Evolutionary conservation across 2,888 invertebrate genomes (phyloP).

Genomic region (Thereva nobilitata): DNA sequence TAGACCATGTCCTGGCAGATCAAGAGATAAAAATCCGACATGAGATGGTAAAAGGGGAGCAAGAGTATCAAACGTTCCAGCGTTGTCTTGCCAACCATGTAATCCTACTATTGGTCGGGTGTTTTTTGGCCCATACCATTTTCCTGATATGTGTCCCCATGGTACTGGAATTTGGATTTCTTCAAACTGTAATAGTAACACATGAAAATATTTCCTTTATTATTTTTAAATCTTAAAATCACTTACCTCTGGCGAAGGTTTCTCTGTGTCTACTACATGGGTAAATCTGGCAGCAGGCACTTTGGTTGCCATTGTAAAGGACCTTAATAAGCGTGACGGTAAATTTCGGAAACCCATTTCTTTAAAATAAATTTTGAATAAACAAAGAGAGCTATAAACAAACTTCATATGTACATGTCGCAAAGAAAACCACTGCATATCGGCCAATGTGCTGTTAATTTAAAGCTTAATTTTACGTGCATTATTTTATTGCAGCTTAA

Average conservation of each 20-base stretch:
- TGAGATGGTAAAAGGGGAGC: slow-evolving; percentile 64
- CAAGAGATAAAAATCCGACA: slow-evolving; percentile 65
- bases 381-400: too few species aligned
- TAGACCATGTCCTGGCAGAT: slow-evolving; percentile 73
- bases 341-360: slow-evolving; percentile 46
- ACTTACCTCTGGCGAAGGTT: not conserved
- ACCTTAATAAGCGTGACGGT: not conserved
- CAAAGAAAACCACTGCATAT: too few species aligned
- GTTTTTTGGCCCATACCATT: slow-evolving; percentile 70
- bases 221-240: not conserved
- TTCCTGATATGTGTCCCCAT: slow-evolving; percentile 72
- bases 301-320: not conserved
- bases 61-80: slow-evolving; percentile 73
- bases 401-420: too few species aligned
- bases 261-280: not conserved
- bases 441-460: too few species aligned
- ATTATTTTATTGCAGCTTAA: too few species aligned
- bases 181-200: slow-evolving; percentile 54
- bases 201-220: not conserved
- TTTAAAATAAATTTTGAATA: slow-evolving; percentile 60
- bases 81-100: slow-evolving; percentile 82
- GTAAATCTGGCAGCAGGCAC: not conserved
- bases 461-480: too few species aligned
- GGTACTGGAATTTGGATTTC: slow-evolving; percentile 72
- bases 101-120: slow-evolving; percentile 68